These are phyloP conservation scores for Thunnus thynnus DNA, from an alignment of 2,113 vertebrate species.

Conservation along the genomic window DNA sequence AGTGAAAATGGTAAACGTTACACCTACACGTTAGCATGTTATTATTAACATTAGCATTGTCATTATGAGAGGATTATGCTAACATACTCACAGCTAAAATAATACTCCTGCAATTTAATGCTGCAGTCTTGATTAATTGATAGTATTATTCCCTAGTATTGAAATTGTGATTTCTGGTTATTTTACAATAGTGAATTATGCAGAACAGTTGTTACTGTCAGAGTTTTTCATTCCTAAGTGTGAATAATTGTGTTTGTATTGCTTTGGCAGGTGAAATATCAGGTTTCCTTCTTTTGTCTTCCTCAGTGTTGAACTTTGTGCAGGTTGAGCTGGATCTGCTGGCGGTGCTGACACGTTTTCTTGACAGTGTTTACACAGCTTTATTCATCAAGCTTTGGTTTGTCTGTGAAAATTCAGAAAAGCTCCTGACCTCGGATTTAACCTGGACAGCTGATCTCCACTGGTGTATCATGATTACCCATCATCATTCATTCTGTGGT, in stretches of 20 bases:
- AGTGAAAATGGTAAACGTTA: no score
- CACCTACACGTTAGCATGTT: no score
- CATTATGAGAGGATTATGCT: no score
- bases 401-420: neutral
- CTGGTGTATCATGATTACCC: neutral
- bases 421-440: neutral
- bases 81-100: no score
- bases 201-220: no score
- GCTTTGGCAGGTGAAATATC: neutral
- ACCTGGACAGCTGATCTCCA: neutral
- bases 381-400: conserved; percentile 3
- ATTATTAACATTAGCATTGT: no score
- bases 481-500: neutral
- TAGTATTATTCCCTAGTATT: no score
- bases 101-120: no score
- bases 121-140: no score
- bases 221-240: no score
- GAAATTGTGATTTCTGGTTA: no score
- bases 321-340: neutral
- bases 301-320: conserved; percentile 1
- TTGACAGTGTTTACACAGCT: conserved; percentile 21
- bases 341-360: neutral
- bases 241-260: neutral
- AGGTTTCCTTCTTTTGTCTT: neutral
- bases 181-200: no score